Evolutionary conservation across 2,797 vertebrate genomes (phyloP).

Genomic region (Smutsia gigantea): DNA sequence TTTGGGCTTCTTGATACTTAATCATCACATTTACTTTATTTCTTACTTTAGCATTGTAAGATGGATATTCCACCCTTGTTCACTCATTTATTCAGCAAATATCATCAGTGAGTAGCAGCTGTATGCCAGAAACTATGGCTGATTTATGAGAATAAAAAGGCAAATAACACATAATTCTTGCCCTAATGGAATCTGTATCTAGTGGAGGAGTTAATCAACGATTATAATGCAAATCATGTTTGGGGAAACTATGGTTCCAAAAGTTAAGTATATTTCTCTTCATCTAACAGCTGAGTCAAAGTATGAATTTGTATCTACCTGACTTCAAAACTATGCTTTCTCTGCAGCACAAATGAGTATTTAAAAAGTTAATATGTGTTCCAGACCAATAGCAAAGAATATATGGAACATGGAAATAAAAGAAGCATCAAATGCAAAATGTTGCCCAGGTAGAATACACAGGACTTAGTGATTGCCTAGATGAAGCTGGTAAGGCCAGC

Average conservation of each 20-base stretch:
- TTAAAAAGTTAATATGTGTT: background rate
- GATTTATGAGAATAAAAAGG: background rate
- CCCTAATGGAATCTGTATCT: background rate
- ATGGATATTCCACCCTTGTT: background rate
- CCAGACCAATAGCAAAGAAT: background rate
- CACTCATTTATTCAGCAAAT: slow-evolving; percentile 26
- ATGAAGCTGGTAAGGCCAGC: background rate
- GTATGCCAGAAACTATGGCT: background rate
- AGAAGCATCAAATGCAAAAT: background rate
- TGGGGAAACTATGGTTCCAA: background rate
- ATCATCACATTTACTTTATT: background rate
- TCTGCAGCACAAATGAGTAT: background rate
- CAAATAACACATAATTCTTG: background rate
- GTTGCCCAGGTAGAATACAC: background rate
- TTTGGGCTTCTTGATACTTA: background rate
- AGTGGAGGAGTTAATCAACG: background rate
- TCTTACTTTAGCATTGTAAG: background rate
- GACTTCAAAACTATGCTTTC: background rate
- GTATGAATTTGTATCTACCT: background rate
- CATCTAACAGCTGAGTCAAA: background rate
- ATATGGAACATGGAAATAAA: slow-evolving; percentile 5
- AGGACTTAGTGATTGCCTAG: background rate
- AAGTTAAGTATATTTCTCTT: background rate
- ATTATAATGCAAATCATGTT: background rate
- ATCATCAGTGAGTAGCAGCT: background rate